Base-by-base conservation (phyloP, 2,113 vertebrate genomes). In the Pagrus major region DNA sequence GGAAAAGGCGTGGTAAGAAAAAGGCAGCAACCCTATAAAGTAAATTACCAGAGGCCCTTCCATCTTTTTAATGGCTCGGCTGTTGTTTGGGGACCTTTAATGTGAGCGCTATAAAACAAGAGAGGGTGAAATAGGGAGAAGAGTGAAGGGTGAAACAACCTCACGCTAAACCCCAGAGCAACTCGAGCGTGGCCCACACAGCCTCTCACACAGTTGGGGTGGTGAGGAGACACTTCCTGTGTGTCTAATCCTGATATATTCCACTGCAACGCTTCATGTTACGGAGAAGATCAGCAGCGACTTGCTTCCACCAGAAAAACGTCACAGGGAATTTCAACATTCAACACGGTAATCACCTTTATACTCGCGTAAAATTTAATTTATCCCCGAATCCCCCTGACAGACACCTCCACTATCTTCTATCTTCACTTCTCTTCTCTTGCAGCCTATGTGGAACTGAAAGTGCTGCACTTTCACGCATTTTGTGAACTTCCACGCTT, bases 51-150 rank as follows among this genome's bases (percentile, higher is more conserved):
- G 70, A 84, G 59, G 69, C 78, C 63, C 79, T 72, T 88, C 80
- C 83, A 89, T 85, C 78, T 69, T 72, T 93, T 89, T 86, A 90
- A 83, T 83, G 47, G 72, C 29, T 76, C 80, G 81, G 78, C 84
- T 90, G 90, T 91, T 92, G 89, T 94, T 92, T 37, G 49, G 84
- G 64, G 69, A 81, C 68, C 80, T 93, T 94, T 90, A 86, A 92
- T 93, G 84, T 74, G 71, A 84, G 70, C 23, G 27, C 81, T 68
- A 78, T 93, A 93, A 94, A 94, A 90, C 46, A 25, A 71, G 42
- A 71, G 67, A 47, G 84, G 78, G 81, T 65, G 78, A 76, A 85
- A 86, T 41, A 44, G 52, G 59, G 66, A 76, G 52, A 65, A 37
- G 67, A 78, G 58, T 27, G 27, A 51, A 31, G 83, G 59, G 65